Evolutionary conservation across 2,888 invertebrate genomes (phyloP).

Genomic region (Xestia rhomboidea): DNA sequence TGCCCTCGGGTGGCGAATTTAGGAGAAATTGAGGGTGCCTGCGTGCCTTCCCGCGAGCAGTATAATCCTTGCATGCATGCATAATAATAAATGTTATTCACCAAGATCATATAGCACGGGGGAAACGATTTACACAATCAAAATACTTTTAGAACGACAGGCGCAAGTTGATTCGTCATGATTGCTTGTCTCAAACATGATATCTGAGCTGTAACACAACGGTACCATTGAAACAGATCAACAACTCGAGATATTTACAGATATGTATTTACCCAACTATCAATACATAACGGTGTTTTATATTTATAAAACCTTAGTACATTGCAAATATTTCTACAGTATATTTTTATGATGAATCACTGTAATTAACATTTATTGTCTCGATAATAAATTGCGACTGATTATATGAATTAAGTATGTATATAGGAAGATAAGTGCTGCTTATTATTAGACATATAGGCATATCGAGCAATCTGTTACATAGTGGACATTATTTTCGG

Average conservation of each 20-base stretch:
- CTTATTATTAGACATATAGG: conserved; percentile 53
- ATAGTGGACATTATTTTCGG: conserved; percentile 77
- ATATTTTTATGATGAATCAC: conserved; percentile 39
- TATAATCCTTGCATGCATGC: conserved; percentile 82
- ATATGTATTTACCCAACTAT: conserved; percentile 55
- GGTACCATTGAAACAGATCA: conserved; percentile 55
- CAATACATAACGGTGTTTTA: conserved; percentile 54
- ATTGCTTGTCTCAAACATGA: conserved; percentile 50
- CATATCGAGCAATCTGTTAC: conserved; percentile 58
- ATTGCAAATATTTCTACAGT: conserved; percentile 43
- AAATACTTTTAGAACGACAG: conserved; percentile 53
- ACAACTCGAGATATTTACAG: conserved; percentile 50
- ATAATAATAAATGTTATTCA: conserved; percentile 83
- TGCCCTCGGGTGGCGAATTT: conserved; percentile 87
- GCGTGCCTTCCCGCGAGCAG: conserved; percentile 84
- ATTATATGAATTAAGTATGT: conserved; percentile 25
- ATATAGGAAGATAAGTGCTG: conserved; percentile 13
- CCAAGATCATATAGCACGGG: conserved; percentile 84
- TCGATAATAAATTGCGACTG: conserved; percentile 21
- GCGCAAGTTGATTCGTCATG: conserved; percentile 48
- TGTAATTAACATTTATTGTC: conserved; percentile 46
- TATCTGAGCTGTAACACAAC: conserved; percentile 54
- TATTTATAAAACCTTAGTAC: conserved; percentile 42
- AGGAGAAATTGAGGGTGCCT: conserved; percentile 87
- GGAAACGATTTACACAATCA: conserved; percentile 65